These are phyloP conservation scores for Bos javanicus DNA, from an alignment of 2,113 vertebrate species.

Conservation along the genomic window DNA sequence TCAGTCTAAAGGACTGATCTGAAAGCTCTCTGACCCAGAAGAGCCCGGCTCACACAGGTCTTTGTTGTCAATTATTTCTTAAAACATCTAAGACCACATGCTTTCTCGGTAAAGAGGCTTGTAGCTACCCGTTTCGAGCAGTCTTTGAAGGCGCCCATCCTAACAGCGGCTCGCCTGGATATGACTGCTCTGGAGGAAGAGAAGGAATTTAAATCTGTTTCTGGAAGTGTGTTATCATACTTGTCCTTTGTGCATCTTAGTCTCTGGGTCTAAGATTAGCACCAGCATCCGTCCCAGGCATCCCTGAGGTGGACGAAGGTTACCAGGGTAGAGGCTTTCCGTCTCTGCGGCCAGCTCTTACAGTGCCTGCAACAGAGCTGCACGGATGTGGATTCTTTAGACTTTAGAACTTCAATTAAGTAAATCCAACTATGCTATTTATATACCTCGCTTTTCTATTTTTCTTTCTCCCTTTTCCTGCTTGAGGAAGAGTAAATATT, in stretches of 20 bases:
- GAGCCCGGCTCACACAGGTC: constrained; percentile 28
- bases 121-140: constrained; percentile 34
- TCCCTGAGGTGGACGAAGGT: background rate
- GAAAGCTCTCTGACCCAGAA: constrained; percentile 27
- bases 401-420: background rate
- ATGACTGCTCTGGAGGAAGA: constrained; percentile 52
- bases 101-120: constrained; percentile 38
- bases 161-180: constrained; percentile 35
- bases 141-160: constrained; percentile 40
- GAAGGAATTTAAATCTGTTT: constrained; percentile 44
- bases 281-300: constrained; percentile 46
- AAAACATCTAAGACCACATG: background rate
- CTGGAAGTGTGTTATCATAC: constrained; percentile 40
- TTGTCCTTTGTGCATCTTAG: constrained; percentile 41
- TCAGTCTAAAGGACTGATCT: background rate
- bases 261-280: constrained; percentile 59
- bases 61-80: constrained; percentile 17
- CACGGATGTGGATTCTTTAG: background rate
- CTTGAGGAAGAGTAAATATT: background rate
- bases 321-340: background rate
- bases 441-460: background rate
- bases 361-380: background rate
- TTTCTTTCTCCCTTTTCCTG: background rate
- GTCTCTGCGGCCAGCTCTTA: background rate
- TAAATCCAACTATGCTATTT: background rate